A percentile compares a stretch with the other conserved stretches of the same genome.
Conservation (phyloP, 2,888 invertebrate species). For the Pteria penguin region DNA sequence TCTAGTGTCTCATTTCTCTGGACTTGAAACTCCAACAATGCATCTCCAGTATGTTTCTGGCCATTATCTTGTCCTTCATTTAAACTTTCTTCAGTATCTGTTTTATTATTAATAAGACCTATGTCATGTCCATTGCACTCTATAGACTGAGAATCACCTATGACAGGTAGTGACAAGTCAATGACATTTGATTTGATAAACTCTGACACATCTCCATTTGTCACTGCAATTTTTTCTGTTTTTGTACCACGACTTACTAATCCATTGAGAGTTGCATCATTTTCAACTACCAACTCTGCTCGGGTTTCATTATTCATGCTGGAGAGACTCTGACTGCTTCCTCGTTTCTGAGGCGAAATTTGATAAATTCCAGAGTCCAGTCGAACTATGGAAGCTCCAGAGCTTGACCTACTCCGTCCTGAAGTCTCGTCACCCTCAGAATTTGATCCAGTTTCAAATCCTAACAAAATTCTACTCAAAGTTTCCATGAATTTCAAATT, state of each 20-base stretch:
- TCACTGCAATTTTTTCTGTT: neutral
- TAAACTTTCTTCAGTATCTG: no score
- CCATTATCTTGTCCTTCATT: neutral
- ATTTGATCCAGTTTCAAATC: neutral
- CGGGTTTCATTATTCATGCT: neutral
- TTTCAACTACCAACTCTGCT: neutral
- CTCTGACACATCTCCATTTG: neutral
- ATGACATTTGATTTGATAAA: neutral
- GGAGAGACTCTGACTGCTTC: neutral
- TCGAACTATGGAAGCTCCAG: slow-evolving; percentile 32
- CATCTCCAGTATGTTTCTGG: neutral
- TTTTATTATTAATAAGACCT: no score
- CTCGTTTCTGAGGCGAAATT: neutral
- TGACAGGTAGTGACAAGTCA: neutral
- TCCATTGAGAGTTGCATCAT: neutral
- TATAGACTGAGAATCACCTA: no score
- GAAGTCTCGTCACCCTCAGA: slow-evolving; percentile 13
- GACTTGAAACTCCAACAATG: neutral
- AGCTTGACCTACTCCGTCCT: slow-evolving; percentile 48
- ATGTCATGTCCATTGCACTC: no score
- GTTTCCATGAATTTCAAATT: neutral
- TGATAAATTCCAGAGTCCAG: slow-evolving; percentile 21
- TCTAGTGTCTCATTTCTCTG: neutral
- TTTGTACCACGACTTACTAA: no score
- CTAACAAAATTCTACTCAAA: neutral